Conservation (phyloP, 1,140 invertebrate genomes). For the Drosophila mojavensis region DNA sequence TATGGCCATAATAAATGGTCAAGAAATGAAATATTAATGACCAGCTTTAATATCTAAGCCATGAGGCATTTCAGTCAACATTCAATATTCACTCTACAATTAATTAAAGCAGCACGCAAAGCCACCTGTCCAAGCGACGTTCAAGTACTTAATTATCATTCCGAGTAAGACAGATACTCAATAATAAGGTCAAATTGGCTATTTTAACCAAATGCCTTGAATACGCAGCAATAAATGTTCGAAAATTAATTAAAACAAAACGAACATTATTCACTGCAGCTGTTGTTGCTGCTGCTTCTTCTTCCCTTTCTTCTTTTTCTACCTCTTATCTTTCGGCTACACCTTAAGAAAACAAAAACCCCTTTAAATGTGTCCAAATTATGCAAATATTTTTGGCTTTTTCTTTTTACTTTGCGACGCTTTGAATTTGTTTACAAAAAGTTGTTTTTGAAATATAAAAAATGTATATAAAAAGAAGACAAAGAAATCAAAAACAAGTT, state of each 20-base stretch:
- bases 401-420: slow-evolving; percentile 23
- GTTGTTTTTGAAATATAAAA: slow-evolving; percentile 32
- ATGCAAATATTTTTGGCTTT: slow-evolving; percentile 37
- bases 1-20: slow-evolving; percentile 12
- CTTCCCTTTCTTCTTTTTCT: background rate
- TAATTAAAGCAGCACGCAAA: slow-evolving; percentile 58
- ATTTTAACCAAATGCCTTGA: slow-evolving; percentile 55
- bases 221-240: slow-evolving; percentile 14
- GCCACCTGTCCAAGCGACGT: slow-evolving; percentile 34
- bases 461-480: slow-evolving; percentile 34
- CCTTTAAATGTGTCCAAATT: slow-evolving; percentile 25
- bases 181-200: slow-evolving; percentile 71
- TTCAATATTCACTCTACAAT: slow-evolving; percentile 34
- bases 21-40: slow-evolving; percentile 62
- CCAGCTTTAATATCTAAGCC: background rate
- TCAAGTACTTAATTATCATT: slow-evolving; percentile 19
- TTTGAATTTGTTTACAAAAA: slow-evolving; percentile 32
- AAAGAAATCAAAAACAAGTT: slow-evolving; percentile 72
- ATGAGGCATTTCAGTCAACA: slow-evolving; percentile 41
- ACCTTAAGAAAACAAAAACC: background rate
- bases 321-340: background rate
- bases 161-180: slow-evolving; percentile 38
- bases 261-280: slow-evolving; percentile 3
- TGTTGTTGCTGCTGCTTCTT: background rate
- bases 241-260: slow-evolving; percentile 11